Conservation (phyloP, 2,113 vertebrate genomes). For the Bucco capensis region DNA sequence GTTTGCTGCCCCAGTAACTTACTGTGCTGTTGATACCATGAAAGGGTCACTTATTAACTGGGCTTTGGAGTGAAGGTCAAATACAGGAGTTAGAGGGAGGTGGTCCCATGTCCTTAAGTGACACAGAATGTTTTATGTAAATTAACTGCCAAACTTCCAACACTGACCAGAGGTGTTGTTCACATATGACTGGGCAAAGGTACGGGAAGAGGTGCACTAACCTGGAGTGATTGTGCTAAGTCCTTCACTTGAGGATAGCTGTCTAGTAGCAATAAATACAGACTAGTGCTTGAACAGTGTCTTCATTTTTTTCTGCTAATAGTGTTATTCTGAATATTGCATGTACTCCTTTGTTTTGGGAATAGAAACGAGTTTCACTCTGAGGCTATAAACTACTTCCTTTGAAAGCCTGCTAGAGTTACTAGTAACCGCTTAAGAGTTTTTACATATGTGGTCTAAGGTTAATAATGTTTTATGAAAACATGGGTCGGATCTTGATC, state of each 20-base stretch:
- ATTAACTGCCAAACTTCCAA: neutral
- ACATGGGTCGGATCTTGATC: neutral
- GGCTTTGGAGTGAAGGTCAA: neutral
- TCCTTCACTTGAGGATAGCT: neutral
- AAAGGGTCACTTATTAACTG: neutral
- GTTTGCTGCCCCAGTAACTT: neutral
- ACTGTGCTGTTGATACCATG: neutral
- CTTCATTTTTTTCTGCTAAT: neutral
- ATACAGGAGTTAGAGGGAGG: neutral
- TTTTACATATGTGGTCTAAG: neutral
- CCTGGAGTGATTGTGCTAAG: neutral
- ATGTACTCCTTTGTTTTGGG: neutral
- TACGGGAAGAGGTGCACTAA: neutral
- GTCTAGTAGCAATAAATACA: neutral
- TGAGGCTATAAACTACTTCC: neutral
- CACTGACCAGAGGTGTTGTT: neutral
- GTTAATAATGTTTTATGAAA: constrained; percentile 3
- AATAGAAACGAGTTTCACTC: neutral
- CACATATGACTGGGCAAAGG: neutral
- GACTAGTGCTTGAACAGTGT: neutral
- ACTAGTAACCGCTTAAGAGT: neutral
- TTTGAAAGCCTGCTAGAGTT: constrained; percentile 1
- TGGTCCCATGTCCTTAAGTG: neutral
- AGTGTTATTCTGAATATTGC: neutral
- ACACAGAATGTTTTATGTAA: neutral